Evolutionary conservation across 2,797 vertebrate species (phyloP), one percentile per base, ranked within the genome.

Genomic region (Vespertilio murinus): DNA sequence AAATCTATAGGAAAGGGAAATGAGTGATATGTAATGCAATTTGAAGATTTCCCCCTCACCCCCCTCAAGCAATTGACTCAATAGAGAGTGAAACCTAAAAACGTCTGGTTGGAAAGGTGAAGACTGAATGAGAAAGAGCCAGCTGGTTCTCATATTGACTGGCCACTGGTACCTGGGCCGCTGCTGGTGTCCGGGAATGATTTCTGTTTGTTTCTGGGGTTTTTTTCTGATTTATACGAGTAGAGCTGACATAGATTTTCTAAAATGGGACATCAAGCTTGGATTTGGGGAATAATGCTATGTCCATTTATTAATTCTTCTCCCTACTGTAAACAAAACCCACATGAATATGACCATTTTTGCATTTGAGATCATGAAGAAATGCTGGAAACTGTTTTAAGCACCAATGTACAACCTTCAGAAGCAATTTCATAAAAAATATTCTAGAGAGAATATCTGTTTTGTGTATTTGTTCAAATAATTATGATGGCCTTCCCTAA

Each of bases 241-340:
- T 64, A 30, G n/a, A 96, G 23, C 42, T 91, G 11, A n/a, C 10
- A n/a, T 70, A 67, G 93, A 94, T 92, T 70, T 82, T 67, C 77
- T 71, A 95, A 95, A 95, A 92, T 33, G 79, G 65, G 70, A 94
- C 35, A 49, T 54, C 86, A 88, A 59, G 73, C 94, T 97, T 91
- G 95, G 95, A 97, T 96, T 96, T 94, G 96, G 87, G 94, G 47
- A 14, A 30, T 28, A 84, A 70, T 88, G 7, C 56, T 94, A n/a
- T 18, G 30, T 65, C 6, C 17, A 35, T 79, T 96, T 97, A 97
- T 96, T 94, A 96, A 96, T 96, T 98, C 79, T 94, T 94, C 94
- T 96, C 79, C 78, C 11, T 82, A 12, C 85, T 95, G 73, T 65
- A 96, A 96, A 96, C 95, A 93, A 97, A 96, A 96, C 1, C 28